Percentiles rank a stretch among this genome's conserved stretches.
phyloP scores from a whole-genome alignment of 2,888 invertebrate genomes.

The Leuctra nigra region DNA sequence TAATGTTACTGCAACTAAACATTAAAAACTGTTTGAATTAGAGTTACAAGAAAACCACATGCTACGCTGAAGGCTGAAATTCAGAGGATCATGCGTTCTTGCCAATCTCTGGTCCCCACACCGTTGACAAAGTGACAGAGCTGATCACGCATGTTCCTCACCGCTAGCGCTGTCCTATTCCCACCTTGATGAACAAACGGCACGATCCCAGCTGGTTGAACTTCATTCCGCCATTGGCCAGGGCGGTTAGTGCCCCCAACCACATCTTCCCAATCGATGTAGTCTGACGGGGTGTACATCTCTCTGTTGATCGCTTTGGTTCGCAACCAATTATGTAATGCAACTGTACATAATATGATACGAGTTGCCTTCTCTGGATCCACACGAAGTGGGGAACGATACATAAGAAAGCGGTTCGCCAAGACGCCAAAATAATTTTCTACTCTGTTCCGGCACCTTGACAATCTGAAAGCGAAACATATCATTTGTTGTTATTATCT shows the following conservation, averaged over 20 bases:
- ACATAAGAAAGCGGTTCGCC: slow-evolving; percentile 10
- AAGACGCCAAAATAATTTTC: slow-evolving; percentile 6
- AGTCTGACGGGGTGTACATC: neutral
- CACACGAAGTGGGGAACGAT: neutral
- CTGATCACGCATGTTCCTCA: neutral
- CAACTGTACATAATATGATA: neutral
- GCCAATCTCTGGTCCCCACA: neutral
- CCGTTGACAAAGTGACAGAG: neutral
- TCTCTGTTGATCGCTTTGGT: neutral
- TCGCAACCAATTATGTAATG: slow-evolving; percentile 8
- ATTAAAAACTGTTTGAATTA: too few species aligned
- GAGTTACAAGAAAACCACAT: too few species aligned
- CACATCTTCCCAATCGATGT: slow-evolving; percentile 5
- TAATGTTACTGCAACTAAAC: too few species aligned
- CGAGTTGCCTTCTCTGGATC: neutral
- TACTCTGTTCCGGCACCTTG: neutral
- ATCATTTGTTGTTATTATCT: too few species aligned
- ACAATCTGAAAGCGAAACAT: neutral
- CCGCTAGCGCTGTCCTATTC: neutral
- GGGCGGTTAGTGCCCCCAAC: neutral
- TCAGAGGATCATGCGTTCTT: neutral
- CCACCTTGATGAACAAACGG: slow-evolving; percentile 12
- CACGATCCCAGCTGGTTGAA: neutral
- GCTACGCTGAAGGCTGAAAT: too few species aligned
- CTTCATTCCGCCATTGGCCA: neutral